These are phyloP conservation scores for Apamea sordens DNA, from an alignment of 2,888 invertebrate genomes.

Conservation along the genomic window DNA sequence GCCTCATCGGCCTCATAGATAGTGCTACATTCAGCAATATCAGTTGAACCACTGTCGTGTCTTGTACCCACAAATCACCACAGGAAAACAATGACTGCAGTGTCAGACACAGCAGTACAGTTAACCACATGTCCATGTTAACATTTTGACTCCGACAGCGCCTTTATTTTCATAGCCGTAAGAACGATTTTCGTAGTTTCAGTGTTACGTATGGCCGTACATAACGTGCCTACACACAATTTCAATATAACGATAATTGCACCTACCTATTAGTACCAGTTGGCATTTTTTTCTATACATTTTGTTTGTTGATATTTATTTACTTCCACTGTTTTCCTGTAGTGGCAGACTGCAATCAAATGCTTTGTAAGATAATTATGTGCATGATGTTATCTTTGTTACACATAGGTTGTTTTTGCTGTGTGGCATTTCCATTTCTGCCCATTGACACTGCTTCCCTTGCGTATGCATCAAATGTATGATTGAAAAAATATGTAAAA, in stretches of 20 bases:
- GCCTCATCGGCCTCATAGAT: background rate
- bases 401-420: background rate
- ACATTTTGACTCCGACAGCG: background rate
- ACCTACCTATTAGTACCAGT: slow-evolving; percentile 16
- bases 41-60: slow-evolving; percentile 34
- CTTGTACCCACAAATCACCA: slow-evolving; percentile 24
- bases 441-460: background rate
- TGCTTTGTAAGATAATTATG: slow-evolving; percentile 16
- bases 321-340: slow-evolving; percentile 51
- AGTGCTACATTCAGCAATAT: background rate
- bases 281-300: slow-evolving; percentile 40
- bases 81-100: slow-evolving; percentile 35
- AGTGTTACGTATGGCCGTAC: background rate
- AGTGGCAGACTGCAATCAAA: slow-evolving; percentile 33
- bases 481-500: too few relatives aligned
- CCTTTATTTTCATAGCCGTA: background rate
- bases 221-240: slow-evolving; percentile 56
- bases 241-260: slow-evolving; percentile 50
- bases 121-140: background rate
- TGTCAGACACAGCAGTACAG: slow-evolving; percentile 8
- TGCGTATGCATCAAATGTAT: background rate
- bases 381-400: slow-evolving; percentile 25
- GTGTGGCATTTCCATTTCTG: background rate
- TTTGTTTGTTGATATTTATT: slow-evolving; percentile 45
- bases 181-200: slow-evolving; percentile 10